These are phyloP conservation scores for Idaea straminata DNA, from an alignment of 2,888 invertebrate genomes.

Conservation along the genomic window DNA sequence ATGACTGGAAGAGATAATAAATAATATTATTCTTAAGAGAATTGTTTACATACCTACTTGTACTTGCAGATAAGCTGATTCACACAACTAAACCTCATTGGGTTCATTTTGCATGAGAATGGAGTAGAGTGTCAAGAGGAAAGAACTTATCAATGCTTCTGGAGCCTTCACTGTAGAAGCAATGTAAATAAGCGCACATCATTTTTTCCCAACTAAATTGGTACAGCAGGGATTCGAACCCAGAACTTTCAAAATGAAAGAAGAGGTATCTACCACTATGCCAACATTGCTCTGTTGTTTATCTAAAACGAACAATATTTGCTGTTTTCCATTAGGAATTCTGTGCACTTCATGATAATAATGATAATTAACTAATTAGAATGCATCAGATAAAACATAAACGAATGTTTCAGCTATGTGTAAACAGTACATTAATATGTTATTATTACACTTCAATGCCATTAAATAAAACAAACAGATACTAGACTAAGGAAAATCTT, in stretches of 20 bases:
- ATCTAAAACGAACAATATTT: not conserved
- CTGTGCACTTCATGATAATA: not conserved
- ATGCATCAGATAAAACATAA: not conserved
- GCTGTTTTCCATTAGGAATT: not conserved
- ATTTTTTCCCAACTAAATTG: no score
- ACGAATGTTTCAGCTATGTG: not conserved
- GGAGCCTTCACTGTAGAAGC: no score
- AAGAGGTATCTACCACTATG: not conserved
- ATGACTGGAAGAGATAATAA: conserved; percentile 81
- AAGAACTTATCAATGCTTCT: no score
- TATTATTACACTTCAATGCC: conserved; percentile 1
- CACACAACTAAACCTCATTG: no score
- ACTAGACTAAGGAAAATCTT: not conserved
- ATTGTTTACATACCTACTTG: no score
- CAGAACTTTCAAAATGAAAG: no score
- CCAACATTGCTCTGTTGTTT: not conserved
- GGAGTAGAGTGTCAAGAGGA: no score
- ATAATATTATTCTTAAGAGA: not conserved
- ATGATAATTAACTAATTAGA: not conserved
- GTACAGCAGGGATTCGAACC: no score
- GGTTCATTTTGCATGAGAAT: no score
- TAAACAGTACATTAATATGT: not conserved
- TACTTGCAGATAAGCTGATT: no score
- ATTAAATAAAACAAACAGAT: not conserved
- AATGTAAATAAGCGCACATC: no score